Conservation (phyloP, 2,113 vertebrate species). For the Campylomormyrus tamandua region DNA sequence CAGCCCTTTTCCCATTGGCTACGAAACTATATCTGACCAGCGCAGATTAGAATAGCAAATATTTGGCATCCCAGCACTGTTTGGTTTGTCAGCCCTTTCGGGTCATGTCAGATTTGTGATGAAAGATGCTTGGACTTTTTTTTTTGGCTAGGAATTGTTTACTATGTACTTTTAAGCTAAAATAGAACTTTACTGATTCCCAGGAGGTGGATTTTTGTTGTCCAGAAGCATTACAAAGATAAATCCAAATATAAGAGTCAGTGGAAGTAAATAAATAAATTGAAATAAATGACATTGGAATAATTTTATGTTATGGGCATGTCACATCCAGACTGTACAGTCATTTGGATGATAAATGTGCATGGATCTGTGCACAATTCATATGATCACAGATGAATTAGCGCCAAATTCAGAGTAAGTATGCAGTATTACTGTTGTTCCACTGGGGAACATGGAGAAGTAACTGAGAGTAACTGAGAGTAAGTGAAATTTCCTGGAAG, state of each 20-base stretch:
- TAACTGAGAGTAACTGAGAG: not conserved
- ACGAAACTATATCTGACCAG: not conserved
- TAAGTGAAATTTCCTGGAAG: not conserved
- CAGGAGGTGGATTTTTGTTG: not conserved
- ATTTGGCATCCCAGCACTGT: constrained; percentile 28
- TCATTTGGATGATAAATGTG: not conserved
- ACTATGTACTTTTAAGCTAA: constrained; percentile 8
- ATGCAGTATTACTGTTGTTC: not conserved
- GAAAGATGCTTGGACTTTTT: not conserved
- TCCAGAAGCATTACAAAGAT: not conserved
- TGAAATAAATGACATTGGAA: not conserved
- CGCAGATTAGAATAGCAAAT: constrained; percentile 35
- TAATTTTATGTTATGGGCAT: not conserved
- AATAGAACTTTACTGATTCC: not conserved
- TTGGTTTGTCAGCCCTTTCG: constrained; percentile 34
- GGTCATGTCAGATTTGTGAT: not conserved
- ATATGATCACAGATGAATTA: not conserved
- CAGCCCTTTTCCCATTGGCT: not conserved
- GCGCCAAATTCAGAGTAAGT: not conserved
- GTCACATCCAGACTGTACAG: not conserved
- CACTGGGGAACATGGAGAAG: not conserved
- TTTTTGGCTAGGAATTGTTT: constrained; percentile 17
- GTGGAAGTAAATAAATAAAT: not conserved
- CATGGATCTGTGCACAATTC: not conserved
- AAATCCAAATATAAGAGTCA: not conserved